Evolutionary conservation across 2,113 vertebrate species (phyloP), one percentile per base, ranked within the genome.

Genomic region (Chascanopsetta lugubris): DNA sequence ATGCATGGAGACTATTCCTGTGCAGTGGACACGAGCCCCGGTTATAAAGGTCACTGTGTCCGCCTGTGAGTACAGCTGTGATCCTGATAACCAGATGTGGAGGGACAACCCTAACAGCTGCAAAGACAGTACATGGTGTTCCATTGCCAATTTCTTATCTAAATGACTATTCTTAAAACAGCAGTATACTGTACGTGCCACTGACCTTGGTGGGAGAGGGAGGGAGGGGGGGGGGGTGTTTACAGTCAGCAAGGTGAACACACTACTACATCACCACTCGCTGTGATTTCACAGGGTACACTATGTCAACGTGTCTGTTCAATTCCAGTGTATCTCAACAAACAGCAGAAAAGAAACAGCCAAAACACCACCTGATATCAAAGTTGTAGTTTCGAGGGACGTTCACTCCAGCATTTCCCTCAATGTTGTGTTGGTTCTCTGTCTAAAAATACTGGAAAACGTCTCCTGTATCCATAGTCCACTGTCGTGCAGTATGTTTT

Each of bases 181-280:
- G 49, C 7, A 12, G 9, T 46, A 57, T 61, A 71, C n/a, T 29
- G 0, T 6, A 15, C n/a, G 66, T 51, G 72, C 1, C 42, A 1
- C 29, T 77, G 63, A 77, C 63, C 77, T 49, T 46, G 49, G 8
- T 13, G 4, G 13, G 34, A n/a, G n/a, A n/a, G n/a, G n/a, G n/a
- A n/a, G n/a, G n/a, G n/a, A n/a, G n/a, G n/a, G n/a, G n/a, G n/a
- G n/a, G n/a, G n/a, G n/a, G n/a, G 13, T 11, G 20, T 51, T 56
- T 36, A 54, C 74, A 1, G 0, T 47, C 42, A 22, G 47, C 50
- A 21, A 34, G 54, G 29, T 53, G 45, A 58, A 51, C 32, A 38
- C 53, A 30, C n/a, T n/a, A 18, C 20, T 38, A 50, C 30, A 81
- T 51, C 49, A 62, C 15, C 38, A 9, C 34, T 30, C 38, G 3